Conservation (phyloP, 2,113 vertebrate genomes). For the Willisornis vidua region DNA sequence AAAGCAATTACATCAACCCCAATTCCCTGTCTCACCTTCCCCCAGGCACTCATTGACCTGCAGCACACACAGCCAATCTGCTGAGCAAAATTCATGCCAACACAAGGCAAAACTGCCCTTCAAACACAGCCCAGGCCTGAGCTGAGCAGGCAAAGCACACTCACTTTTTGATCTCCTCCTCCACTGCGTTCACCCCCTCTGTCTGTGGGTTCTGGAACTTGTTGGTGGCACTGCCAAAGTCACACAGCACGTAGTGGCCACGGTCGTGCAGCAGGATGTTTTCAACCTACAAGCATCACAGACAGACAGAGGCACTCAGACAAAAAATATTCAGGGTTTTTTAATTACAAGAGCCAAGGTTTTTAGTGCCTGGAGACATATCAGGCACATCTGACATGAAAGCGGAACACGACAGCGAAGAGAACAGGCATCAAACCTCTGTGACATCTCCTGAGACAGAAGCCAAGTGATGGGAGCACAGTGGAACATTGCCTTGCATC, state of each 20-base stretch:
- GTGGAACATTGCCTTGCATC: not conserved
- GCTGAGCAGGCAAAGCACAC: slow-evolving; percentile 1
- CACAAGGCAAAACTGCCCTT: not conserved
- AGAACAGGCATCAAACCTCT: not conserved
- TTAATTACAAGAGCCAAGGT: not conserved
- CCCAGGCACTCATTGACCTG: not conserved
- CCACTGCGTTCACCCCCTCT: slow-evolving; percentile 89
- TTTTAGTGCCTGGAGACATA: not conserved
- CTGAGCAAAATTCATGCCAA: not conserved
- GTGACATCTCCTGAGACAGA: not conserved
- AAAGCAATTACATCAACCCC: not conserved
- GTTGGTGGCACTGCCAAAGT: slow-evolving; percentile 97
- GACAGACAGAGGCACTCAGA: not conserved
- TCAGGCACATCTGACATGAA: not conserved
- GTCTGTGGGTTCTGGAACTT: slow-evolving; percentile 92
- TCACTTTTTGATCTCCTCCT: slow-evolving; percentile 99
- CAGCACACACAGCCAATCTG: not conserved
- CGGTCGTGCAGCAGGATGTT: slow-evolving; percentile 97
- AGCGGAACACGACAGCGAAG: not conserved
- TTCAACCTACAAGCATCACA: slow-evolving; percentile 85
- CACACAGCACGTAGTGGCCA: slow-evolving; percentile 97
- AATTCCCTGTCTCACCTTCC: slow-evolving; percentile 3
- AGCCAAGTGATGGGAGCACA: not conserved
- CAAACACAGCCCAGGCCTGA: fast-evolving
- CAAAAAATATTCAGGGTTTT: not conserved